Evolutionary conservation across 2,113 vertebrate species (phyloP).

Genomic region (Brachyhypopomus gauderio): DNA sequence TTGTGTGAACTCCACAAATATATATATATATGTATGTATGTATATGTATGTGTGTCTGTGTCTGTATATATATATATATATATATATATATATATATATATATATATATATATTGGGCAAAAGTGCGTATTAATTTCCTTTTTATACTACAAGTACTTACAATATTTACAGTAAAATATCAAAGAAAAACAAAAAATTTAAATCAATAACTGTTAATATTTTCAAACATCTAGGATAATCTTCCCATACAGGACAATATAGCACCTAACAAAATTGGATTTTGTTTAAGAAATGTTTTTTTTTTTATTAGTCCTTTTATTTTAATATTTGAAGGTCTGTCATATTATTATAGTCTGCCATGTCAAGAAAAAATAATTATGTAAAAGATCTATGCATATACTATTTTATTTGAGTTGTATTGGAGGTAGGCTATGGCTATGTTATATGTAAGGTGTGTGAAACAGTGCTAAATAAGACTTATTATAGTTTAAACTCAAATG

Average conservation of each 20-base stretch:
- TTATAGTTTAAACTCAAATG: constrained; percentile 7
- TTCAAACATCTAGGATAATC: constrained; percentile 55
- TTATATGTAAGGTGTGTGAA: constrained; percentile 43
- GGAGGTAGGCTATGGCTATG: constrained; percentile 56
- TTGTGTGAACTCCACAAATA: not conserved
- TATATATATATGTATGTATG: not conserved
- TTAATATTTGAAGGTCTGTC: not conserved
- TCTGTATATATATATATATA: constrained; percentile 26
- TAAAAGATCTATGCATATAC: constrained; percentile 8
- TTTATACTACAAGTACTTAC: constrained; percentile 60
- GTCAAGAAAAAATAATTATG: not conserved
- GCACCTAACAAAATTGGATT: constrained; percentile 53
- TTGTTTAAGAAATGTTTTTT: constrained; percentile 10
- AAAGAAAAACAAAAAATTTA: constrained; percentile 33
- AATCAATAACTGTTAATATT: constrained; percentile 38
- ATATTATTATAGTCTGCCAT: not conserved
- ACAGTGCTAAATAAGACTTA: constrained; percentile 37
- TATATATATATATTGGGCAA: constrained; percentile 54
- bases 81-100: not conserved
- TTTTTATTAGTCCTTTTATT: constrained; percentile 19
- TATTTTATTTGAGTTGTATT: constrained; percentile 28
- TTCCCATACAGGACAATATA: constrained; percentile 65
- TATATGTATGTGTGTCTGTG: not conserved
- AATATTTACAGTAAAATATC: constrained; percentile 70
- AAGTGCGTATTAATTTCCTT: constrained; percentile 60